phyloP scores from a whole-genome alignment of 2,888 invertebrate genomes.

The Drosophila gaucha region DNA sequence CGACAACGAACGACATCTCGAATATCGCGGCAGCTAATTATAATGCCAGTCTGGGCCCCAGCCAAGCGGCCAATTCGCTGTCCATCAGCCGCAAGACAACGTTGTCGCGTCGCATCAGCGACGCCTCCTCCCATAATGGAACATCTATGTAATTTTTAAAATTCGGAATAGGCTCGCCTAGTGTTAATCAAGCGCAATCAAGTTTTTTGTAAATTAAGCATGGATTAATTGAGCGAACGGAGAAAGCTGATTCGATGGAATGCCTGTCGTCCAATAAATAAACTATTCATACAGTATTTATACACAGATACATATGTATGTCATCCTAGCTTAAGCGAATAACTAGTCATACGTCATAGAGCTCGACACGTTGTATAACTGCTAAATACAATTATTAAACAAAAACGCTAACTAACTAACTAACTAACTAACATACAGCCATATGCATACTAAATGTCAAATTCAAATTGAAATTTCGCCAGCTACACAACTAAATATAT shows the following conservation, averaged over 20 bases:
- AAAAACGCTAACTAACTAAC: slow-evolving; percentile 21
- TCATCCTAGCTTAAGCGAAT: slow-evolving; percentile 26
- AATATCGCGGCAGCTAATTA: slow-evolving; percentile 89
- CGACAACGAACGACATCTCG: slow-evolving; percentile 92
- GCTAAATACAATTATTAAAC: slow-evolving; percentile 23
- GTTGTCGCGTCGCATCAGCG: slow-evolving; percentile 83
- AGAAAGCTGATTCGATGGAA: slow-evolving; percentile 10
- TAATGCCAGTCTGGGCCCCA: slow-evolving; percentile 83
- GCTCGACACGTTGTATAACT: slow-evolving; percentile 19
- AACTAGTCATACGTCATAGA: slow-evolving; percentile 5
- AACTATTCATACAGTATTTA: slow-evolving; percentile 26
- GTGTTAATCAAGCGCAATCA: slow-evolving; percentile 28
- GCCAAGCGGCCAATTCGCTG: slow-evolving; percentile 83
- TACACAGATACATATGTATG: slow-evolving; percentile 13
- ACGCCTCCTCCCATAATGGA: slow-evolving; percentile 82
- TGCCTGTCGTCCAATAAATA: slow-evolving; percentile 39
- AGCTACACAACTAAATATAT: slow-evolving; percentile 3
- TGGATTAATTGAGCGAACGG: slow-evolving; percentile 7
- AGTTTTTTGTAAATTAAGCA: slow-evolving; percentile 48
- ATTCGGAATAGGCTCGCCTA: slow-evolving; percentile 23
- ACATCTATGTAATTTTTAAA: slow-evolving; percentile 80
- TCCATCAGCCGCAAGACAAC: slow-evolving; percentile 84
- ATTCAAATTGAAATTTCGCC: slow-evolving; percentile 3
- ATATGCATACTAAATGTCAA: not conserved
- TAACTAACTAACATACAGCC: no score